phyloP scores from a whole-genome alignment of 2,797 vertebrate genomes.

The Cheracebus regulus region DNA sequence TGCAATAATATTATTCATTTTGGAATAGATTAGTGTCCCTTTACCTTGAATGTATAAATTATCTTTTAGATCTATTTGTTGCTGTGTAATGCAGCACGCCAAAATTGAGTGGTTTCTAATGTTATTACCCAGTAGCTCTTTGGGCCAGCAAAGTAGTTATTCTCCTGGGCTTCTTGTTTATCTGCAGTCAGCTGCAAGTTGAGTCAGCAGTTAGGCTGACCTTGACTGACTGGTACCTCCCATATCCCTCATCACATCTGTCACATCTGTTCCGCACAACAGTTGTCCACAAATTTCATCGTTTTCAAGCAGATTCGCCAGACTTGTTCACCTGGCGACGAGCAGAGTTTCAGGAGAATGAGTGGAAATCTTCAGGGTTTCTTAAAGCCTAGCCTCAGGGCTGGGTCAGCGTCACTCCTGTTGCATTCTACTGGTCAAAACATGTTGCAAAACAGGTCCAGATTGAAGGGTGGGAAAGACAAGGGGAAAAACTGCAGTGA shows the following conservation, averaged over 20 bases:
- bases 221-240: not conserved
- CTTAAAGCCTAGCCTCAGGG: not conserved
- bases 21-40: not conserved
- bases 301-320: not conserved
- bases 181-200: not conserved
- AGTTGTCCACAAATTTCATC: not conserved
- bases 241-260: not conserved
- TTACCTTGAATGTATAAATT: slow-evolving; percentile 5
- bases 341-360: not conserved
- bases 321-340: not conserved
- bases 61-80: not conserved
- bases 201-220: not conserved
- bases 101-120: not conserved
- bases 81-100: not conserved
- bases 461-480: not conserved
- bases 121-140: not conserved
- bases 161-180: not conserved
- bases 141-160: not conserved
- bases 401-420: not conserved
- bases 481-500: not conserved
- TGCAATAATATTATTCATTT: not conserved
- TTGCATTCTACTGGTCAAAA: not conserved
- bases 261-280: not conserved
- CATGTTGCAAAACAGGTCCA: not conserved
- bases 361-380: not conserved